Evolutionary conservation across 2,888 invertebrate genomes (phyloP).

Genomic region (Spialia ferax): DNA sequence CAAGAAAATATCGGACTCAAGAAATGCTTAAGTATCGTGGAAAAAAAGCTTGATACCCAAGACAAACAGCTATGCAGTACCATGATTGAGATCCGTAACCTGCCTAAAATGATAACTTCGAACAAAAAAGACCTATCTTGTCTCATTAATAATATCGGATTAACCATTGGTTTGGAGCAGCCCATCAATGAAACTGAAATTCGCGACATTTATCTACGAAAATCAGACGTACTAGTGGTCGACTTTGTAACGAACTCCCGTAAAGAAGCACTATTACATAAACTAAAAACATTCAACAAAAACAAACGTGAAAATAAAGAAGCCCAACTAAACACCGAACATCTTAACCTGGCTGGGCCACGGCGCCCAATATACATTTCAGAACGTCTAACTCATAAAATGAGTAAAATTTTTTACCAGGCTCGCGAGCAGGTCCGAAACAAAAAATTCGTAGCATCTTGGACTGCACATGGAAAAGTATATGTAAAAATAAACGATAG

Average conservation of each 20-base stretch:
- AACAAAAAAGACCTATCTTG: conserved; percentile 32
- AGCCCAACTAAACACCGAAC: conserved; percentile 35
- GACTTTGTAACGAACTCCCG: conserved; percentile 22
- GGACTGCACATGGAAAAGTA: not conserved
- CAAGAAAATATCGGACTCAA: conserved; percentile 12
- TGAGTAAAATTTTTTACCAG: not conserved
- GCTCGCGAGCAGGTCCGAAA: not conserved
- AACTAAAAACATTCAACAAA: not conserved
- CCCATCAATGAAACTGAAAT: conserved; percentile 40
- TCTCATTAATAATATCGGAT: conserved; percentile 34
- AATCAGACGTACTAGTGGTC: conserved; percentile 8
- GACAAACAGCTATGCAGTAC: conserved; percentile 2
- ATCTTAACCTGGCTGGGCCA: conserved; percentile 36
- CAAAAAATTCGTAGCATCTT: not conserved
- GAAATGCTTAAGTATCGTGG: not conserved
- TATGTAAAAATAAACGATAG: conserved; percentile 1
- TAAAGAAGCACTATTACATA: conserved; percentile 10
- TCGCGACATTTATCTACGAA: conserved; percentile 39
- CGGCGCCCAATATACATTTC: conserved; percentile 23
- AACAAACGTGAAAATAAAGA: conserved; percentile 40
- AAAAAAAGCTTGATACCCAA: not conserved
- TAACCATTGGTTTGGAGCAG: conserved; percentile 16
- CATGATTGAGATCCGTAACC: conserved; percentile 21
- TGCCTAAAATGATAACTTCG: conserved; percentile 11
- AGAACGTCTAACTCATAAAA: not conserved